Percentiles rank a stretch among this genome's conserved stretches.
These are phyloP conservation scores for Teleogryllus oceanicus DNA, from an alignment of 2,888 invertebrate species.

Conservation along the genomic window DNA sequence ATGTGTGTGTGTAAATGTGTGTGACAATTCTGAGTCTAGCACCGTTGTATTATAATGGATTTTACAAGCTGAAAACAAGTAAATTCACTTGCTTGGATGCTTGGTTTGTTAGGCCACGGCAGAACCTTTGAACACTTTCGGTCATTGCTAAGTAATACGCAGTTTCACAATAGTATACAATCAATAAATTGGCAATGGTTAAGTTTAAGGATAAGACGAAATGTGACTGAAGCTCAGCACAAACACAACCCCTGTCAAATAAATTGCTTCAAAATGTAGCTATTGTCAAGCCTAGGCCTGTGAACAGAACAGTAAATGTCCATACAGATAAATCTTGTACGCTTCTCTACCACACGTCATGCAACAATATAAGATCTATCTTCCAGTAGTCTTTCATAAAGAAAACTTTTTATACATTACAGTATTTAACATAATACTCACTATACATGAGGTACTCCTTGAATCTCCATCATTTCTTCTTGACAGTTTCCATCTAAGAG, in stretches of 20 bases:
- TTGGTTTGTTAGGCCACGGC: constrained; percentile 32
- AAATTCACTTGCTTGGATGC: constrained; percentile 1
- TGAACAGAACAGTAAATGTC: constrained; percentile 24
- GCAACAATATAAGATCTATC: background rate
- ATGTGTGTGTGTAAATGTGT: background rate
- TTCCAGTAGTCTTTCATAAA: background rate
- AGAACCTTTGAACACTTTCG: constrained; percentile 35
- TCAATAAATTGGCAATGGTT: constrained; percentile 29
- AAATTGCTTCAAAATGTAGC: constrained; percentile 46
- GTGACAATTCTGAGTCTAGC: constrained; percentile 18
- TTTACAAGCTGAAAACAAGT: background rate
- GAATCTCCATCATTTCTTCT: constrained; percentile 66
- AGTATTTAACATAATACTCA: constrained; percentile 44
- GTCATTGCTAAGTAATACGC: constrained; percentile 34
- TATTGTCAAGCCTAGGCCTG: constrained; percentile 35
- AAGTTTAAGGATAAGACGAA: constrained; percentile 25
- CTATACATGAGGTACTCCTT: constrained; percentile 60
- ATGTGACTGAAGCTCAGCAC: constrained; percentile 33
- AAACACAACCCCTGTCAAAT: constrained; percentile 30
- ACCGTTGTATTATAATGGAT: background rate
- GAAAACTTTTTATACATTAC: background rate
- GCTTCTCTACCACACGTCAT: background rate
- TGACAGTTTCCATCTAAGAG: constrained; percentile 44
- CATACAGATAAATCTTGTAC: background rate
- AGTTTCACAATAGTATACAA: constrained; percentile 28